Conservation (phyloP, 2,797 vertebrate species). For the Microcaecilia unicolor region DNA sequence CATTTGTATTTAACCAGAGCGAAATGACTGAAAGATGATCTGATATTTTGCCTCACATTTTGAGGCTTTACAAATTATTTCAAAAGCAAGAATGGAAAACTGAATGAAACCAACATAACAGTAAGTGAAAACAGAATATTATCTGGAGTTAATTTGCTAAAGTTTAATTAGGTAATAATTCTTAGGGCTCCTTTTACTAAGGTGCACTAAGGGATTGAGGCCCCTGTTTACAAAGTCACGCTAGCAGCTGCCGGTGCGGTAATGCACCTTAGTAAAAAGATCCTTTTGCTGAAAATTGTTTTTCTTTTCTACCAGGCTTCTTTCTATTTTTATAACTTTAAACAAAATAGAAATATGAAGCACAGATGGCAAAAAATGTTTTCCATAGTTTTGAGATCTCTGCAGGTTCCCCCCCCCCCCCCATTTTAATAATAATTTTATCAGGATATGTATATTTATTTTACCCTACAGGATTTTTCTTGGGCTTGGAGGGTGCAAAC, state of each 20-base stretch:
- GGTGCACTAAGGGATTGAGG: too few relatives aligned
- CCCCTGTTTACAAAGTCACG: too few relatives aligned
- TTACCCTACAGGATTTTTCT: conserved; percentile 79
- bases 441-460: conserved; percentile 82
- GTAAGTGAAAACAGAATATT: background rate
- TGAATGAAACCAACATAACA: background rate
- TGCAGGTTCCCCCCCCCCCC: conserved; percentile 63
- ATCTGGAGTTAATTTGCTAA: too few relatives aligned
- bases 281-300: too few relatives aligned
- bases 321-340: conserved; percentile 8
- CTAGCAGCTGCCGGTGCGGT: too few relatives aligned
- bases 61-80: conserved; percentile 58
- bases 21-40: conserved; percentile 64
- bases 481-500: conserved; percentile 64
- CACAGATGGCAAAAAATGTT: conserved; percentile 37
- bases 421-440: conserved; percentile 70
- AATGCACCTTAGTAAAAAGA: too few relatives aligned
- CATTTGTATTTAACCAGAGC: conserved; percentile 70
- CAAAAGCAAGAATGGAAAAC: conserved; percentile 36
- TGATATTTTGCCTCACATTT: too few relatives aligned
- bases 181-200: too few relatives aligned
- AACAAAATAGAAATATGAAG: conserved; percentile 44
- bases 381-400: conserved; percentile 64
- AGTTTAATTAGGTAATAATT: too few relatives aligned
- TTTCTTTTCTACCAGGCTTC: conserved; percentile 11